Conservation (phyloP, 2,888 invertebrate genomes). For the Scotopteryx bipunctaria region DNA sequence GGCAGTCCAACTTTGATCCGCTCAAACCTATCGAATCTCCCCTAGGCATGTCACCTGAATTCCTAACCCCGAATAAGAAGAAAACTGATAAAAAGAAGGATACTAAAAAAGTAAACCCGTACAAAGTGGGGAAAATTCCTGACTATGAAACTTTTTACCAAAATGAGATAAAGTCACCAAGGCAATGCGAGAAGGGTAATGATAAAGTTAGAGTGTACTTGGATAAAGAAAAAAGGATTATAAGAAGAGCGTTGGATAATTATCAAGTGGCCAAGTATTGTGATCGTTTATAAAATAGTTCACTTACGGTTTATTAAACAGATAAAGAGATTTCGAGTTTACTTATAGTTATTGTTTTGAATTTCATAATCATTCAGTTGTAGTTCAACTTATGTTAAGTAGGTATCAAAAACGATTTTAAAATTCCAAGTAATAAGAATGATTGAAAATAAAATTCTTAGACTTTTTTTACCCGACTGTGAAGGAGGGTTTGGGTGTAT, state of each 20-base stretch:
- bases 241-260: constrained; percentile 41
- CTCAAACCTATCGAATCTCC: constrained; percentile 24
- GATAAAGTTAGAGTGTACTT: constrained; percentile 66
- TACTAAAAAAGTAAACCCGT: background rate
- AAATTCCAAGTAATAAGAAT: too few species aligned
- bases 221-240: constrained; percentile 57
- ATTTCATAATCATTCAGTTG: too few species aligned
- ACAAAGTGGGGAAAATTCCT: constrained; percentile 21
- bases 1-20: constrained; percentile 9
- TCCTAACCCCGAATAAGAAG: constrained; percentile 5
- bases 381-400: too few species aligned
- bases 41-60: constrained; percentile 18
- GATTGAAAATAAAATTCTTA: too few species aligned
- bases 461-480: too few species aligned
- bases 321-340: too few species aligned
- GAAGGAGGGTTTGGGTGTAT: too few species aligned
- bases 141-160: constrained; percentile 65
- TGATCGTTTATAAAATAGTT: constrained; percentile 38
- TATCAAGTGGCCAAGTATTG: constrained; percentile 48
- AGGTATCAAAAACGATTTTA: too few species aligned
- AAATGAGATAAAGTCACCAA: constrained; percentile 54
- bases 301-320: too few species aligned
- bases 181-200: constrained; percentile 60
- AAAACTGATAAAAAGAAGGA: constrained; percentile 5
- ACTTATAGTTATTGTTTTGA: too few species aligned